Base-by-base conservation (phyloP, 2,797 vertebrate genomes). In the Gymnoscopelus braueri region DNA sequence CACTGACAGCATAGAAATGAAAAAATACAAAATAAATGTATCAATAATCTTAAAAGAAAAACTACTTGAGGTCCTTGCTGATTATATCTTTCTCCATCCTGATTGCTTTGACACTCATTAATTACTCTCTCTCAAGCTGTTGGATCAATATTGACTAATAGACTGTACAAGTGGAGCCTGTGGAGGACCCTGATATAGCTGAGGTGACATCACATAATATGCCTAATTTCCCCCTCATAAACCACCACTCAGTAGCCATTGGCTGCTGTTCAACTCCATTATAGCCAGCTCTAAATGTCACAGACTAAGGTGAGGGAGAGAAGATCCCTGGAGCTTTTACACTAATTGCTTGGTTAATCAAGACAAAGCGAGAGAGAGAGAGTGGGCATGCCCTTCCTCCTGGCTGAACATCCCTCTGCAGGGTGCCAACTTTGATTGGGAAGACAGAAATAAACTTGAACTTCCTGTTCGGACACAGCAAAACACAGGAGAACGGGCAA, bases 261-360 rank as follows among this genome's bases (percentile, higher is more conserved):
- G 87, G 88, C 91, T 82, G 75, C 80, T 84, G 79, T 87, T 85
- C 84, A 88, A 66, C 63, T 54, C 67, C 70, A 80, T 89, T 78
- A 79, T 52, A 70, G 72, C 66, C 49, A 12, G 14, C 35, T 75
- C 61, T 51, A 78, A 86, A 82, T 82, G 83, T 85, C 84, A 72
- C 71, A 67, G 67, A 84, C 78, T 81, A 88, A 88, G 85, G 69
- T 60, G 65, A 85, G 81, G 72, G 87, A 67, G 52, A 61, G 62
- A 77, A 66, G 69, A 80, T 85, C 79, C 82, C 23, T 70, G 62
- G 80, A 82, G 89, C 91, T 92, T 90, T 93, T 81, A 89, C 67
- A 73, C 78, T 90, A 93, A 94, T 92, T 93, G 90, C 74, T 74
- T 77, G 65, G 63, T 89, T 67, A 77, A 90, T 78, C 68, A 75